Conservation (phyloP, 2,888 invertebrate species). For the Mamestra brassicae region DNA sequence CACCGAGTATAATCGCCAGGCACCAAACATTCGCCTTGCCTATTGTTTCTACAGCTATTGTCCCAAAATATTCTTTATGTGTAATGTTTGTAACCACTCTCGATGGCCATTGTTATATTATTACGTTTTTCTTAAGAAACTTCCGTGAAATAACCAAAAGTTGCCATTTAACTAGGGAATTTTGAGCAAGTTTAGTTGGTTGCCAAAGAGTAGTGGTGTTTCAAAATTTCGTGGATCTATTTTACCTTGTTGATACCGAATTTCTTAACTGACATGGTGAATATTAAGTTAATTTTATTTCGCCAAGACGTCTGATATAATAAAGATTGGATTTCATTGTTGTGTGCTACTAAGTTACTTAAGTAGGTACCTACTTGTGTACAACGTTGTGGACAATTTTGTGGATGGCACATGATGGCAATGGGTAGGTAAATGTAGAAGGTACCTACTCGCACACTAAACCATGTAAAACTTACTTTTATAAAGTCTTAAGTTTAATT, state of each 20-base stretch:
- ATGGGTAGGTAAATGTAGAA: not conserved
- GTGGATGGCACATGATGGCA: not conserved
- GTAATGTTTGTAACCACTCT: conserved; percentile 72
- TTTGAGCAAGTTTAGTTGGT: conserved; percentile 67
- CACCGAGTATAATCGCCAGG: conserved; percentile 51
- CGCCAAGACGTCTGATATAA: not conserved
- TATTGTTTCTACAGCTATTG: conserved; percentile 67
- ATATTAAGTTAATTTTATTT: conserved; percentile 30
- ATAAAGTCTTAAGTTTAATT: too few species aligned
- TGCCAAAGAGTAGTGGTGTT: conserved; percentile 54
- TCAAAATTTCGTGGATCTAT: conserved; percentile 37
- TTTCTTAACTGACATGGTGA: conserved; percentile 27
- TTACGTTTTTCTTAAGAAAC: conserved; percentile 81
- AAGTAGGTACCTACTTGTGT: too few species aligned
- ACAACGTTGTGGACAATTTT: not conserved
- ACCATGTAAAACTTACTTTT: too few species aligned
- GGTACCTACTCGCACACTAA: not conserved
- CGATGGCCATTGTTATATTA: conserved; percentile 77
- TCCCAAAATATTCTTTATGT: conserved; percentile 71
- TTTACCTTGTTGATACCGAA: conserved; percentile 24
- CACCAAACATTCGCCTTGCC: conserved; percentile 54
- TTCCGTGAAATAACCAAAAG: conserved; percentile 76
- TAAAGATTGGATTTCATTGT: not conserved
- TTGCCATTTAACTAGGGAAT: conserved; percentile 62
- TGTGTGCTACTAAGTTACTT: not conserved